These are phyloP conservation scores for Saimiri boliviensis DNA, from an alignment of 2,113 vertebrate genomes.

Conservation along the genomic window DNA sequence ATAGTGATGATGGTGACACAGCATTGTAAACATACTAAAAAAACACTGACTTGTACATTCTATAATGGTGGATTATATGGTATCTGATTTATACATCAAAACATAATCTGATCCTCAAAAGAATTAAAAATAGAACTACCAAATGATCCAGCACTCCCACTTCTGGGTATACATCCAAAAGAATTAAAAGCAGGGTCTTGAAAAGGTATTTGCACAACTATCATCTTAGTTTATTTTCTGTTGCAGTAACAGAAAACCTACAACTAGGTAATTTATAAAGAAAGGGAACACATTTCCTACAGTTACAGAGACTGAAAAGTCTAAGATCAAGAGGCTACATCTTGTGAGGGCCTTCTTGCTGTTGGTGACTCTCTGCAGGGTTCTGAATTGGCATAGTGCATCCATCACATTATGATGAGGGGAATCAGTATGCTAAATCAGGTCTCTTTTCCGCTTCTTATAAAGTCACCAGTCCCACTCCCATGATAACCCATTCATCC, in stretches of 20 bases:
- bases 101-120: constrained; percentile 15
- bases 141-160: not conserved
- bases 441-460: not conserved
- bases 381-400: not conserved
- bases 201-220: not conserved
- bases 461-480: not conserved
- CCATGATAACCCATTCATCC: not conserved
- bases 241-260: not conserved
- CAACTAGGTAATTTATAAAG: not conserved
- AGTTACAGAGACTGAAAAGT: not conserved
- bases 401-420: not conserved
- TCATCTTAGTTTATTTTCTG: not conserved
- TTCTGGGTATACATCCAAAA: not conserved
- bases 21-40: constrained; percentile 19
- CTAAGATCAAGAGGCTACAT: not conserved
- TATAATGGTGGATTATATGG: not conserved
- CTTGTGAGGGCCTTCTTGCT: not conserved
- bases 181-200: not conserved
- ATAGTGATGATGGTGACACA: not conserved
- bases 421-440: not conserved
- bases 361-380: not conserved
- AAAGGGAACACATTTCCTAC: not conserved
- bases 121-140: not conserved
- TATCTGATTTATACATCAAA: not conserved
- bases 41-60: not conserved